A percentile compares a stretch with the other conserved stretches of the same genome.
Conservation (phyloP, 2,797 vertebrate species). For the Taeniopygia guttata region DNA sequence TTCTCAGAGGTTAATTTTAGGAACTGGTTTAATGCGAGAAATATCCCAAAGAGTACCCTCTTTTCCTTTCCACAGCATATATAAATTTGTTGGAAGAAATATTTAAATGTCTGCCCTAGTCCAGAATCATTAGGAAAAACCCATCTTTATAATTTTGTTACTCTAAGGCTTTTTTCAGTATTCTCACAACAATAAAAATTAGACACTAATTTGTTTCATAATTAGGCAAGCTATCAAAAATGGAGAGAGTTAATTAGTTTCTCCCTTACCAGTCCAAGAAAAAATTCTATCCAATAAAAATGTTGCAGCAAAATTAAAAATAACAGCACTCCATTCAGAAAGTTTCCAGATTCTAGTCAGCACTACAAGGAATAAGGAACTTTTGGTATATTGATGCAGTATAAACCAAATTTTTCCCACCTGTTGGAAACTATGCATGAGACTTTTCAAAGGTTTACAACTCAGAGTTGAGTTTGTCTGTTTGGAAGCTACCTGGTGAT, state of each 20-base stretch:
- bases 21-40: neutral
- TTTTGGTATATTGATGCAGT: neutral
- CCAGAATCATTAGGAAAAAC: constrained; percentile 5
- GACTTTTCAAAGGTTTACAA: neutral
- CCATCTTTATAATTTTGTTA: neutral
- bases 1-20: neutral
- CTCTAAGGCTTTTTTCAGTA: constrained; percentile 2
- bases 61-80: neutral
- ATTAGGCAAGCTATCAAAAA: constrained; percentile 34
- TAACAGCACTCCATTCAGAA: neutral
- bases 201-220: constrained; percentile 54
- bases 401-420: neutral
- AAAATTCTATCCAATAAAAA: neutral
- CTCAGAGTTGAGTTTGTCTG: neutral
- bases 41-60: neutral
- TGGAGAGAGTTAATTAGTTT: constrained; percentile 24
- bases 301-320: neutral
- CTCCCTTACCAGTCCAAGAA: neutral
- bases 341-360: neutral
- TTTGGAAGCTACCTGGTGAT: neutral
- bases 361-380: neutral
- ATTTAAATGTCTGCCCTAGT: neutral
- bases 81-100: neutral
- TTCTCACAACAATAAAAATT: constrained; percentile 45
- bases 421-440: neutral